Percentiles rank a stretch among this genome's conserved stretches.
Conservation (phyloP, 2,113 vertebrate genomes). For the Ceuthmochares aereus region DNA sequence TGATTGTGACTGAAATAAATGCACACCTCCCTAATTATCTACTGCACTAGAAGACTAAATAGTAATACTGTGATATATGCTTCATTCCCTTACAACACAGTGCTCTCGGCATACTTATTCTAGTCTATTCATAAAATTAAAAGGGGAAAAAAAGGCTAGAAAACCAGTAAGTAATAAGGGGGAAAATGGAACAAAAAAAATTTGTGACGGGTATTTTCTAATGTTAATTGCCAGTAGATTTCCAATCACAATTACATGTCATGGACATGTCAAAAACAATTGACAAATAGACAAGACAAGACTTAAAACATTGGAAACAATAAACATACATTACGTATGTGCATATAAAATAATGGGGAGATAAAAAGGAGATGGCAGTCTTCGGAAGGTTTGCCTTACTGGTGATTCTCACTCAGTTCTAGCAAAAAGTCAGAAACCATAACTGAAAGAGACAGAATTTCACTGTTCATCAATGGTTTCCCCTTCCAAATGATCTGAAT, state of each 20-base stretch:
- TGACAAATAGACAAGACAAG: constrained; percentile 66
- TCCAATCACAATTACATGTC: constrained; percentile 17
- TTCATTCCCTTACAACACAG: background rate
- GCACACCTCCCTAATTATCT: background rate
- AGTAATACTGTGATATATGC: background rate
- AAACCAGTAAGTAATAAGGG: rapidly evolving
- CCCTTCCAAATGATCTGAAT: constrained; percentile 60
- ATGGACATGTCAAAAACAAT: constrained; percentile 38
- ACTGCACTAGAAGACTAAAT: background rate
- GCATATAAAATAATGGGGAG: constrained; percentile 21
- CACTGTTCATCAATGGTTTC: constrained; percentile 63
- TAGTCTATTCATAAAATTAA: background rate
- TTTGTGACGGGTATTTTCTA: background rate
- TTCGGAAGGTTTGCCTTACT: constrained; percentile 53
- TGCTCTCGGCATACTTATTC: background rate
- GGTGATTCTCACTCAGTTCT: constrained; percentile 49
- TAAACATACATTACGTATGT: constrained; percentile 7
- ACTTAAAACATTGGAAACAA: constrained; percentile 58
- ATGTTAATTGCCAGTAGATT: background rate
- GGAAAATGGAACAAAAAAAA: background rate
- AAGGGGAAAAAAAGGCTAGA: background rate
- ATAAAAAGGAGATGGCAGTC: background rate
- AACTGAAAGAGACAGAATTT: constrained; percentile 64
- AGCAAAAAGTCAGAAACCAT: constrained; percentile 69
- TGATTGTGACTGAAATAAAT: background rate